Evolutionary conservation across 2,888 invertebrate species (phyloP).

Genomic region (Apamea anceps): DNA sequence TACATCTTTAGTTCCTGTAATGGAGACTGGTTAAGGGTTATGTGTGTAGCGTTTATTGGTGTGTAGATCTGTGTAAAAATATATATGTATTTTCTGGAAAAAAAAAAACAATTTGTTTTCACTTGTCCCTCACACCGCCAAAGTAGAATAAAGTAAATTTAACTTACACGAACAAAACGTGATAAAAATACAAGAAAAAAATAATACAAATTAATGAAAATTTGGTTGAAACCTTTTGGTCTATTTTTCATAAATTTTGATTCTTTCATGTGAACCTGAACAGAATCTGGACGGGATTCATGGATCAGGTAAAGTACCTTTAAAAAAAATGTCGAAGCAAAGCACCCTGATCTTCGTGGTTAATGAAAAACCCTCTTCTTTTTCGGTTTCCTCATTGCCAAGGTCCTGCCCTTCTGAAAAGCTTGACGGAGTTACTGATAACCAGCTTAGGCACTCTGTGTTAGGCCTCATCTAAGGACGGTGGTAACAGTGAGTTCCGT

Average conservation of each 20-base stretch:
- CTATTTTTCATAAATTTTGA: background rate
- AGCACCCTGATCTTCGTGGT: no score
- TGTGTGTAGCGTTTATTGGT: slow-evolving; percentile 3
- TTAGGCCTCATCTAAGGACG: no score
- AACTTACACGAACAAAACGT: background rate
- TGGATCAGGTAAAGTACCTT: no score
- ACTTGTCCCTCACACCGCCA: background rate
- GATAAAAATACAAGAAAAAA: background rate
- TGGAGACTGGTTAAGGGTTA: slow-evolving; percentile 6
- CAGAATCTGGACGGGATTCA: background rate
- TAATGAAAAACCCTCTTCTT: no score
- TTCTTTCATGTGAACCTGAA: background rate
- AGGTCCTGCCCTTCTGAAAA: no score
- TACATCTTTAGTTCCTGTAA: slow-evolving; percentile 41
- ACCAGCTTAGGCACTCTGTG: no score
- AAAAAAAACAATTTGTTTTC: background rate
- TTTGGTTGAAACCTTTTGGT: background rate
- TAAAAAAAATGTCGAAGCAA: no score
- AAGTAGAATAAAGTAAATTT: background rate
- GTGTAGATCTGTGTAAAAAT: background rate
- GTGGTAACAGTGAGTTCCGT: no score
- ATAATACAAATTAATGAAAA: background rate
- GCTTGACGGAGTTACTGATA: no score
- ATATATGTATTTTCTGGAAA: no score
- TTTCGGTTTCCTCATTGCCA: no score